These are phyloP conservation scores for Rhimphoctona megacephalus DNA, from an alignment of 2,888 invertebrate genomes.

Conservation along the genomic window DNA sequence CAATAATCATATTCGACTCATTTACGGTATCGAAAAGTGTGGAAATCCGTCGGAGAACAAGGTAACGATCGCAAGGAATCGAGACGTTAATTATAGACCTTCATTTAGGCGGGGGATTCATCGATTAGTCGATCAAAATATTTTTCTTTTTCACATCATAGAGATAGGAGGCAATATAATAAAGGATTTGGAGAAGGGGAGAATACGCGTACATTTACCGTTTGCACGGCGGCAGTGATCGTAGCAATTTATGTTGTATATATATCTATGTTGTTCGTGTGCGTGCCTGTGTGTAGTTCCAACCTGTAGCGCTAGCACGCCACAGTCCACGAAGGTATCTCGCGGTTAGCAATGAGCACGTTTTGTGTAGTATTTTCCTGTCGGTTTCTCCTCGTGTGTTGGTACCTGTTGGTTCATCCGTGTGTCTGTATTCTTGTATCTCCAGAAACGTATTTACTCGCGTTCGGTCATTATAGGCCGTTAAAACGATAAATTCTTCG, in stretches of 20 bases:
- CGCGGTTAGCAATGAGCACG: slow-evolving; percentile 32
- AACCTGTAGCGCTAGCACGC: slow-evolving; percentile 37
- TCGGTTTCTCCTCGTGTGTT: slow-evolving; percentile 13
- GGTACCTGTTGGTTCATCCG: slow-evolving; percentile 13
- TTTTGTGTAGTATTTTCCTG: slow-evolving; percentile 19
- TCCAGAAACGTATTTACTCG: slow-evolving; percentile 9
- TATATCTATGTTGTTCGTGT: background rate
- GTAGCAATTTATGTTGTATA: slow-evolving; percentile 7
- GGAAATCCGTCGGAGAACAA: background rate
- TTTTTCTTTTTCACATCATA: slow-evolving; percentile 22
- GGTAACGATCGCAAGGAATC: background rate
- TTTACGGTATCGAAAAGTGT: background rate
- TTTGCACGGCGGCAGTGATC: slow-evolving; percentile 52
- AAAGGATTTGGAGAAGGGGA: background rate
- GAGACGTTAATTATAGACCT: background rate
- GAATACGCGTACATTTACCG: slow-evolving; percentile 56
- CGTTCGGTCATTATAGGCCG: slow-evolving; percentile 1
- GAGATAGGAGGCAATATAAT: background rate
- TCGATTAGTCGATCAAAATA: slow-evolving; percentile 33
- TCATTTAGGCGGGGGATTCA: background rate
- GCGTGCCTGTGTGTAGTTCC: background rate
- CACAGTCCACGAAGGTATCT: background rate
- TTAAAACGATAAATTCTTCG: slow-evolving; percentile 16
- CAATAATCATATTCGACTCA: background rate
- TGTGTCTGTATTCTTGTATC: slow-evolving; percentile 15